These are phyloP conservation scores for Nannoperca australis DNA, from an alignment of 2,797 vertebrate species.

Conservation along the genomic window DNA sequence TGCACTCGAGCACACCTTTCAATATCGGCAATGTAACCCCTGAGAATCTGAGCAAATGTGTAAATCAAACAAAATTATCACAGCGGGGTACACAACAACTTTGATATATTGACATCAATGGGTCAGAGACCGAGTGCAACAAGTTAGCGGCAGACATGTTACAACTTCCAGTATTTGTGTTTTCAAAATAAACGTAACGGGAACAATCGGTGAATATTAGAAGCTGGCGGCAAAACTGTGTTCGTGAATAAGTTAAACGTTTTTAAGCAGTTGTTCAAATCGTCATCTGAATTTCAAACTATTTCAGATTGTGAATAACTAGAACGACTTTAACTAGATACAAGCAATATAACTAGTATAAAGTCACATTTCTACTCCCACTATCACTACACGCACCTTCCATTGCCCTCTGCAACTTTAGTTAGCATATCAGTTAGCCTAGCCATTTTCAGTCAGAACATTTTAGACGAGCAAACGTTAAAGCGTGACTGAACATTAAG, in stretches of 20 bases:
- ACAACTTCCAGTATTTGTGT: neutral
- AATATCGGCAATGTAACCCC: too few relatives aligned
- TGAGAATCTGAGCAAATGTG: neutral
- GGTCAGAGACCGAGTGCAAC: neutral
- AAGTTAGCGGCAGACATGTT: neutral
- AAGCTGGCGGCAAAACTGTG: too few relatives aligned
- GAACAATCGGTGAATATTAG: fast-evolving
- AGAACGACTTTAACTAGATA: neutral
- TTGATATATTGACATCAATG: too few relatives aligned
- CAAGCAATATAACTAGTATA: too few relatives aligned
- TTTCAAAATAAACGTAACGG: slow-evolving; percentile 17
- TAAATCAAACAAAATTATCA: neutral
- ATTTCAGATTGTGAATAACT: too few relatives aligned
- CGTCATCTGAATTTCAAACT: too few relatives aligned
- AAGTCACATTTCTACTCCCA: neutral
- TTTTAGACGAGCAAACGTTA: neutral
- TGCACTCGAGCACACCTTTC: neutral
- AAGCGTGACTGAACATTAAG: neutral
- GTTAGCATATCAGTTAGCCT: neutral
- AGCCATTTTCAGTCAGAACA: neutral
- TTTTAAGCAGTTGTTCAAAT: too few relatives aligned
- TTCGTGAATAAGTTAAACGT: neutral
- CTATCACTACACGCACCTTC: neutral
- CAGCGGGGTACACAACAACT: neutral
- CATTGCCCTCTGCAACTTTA: neutral